These are phyloP conservation scores for Pomacea canaliculata DNA, from an alignment of 2,888 invertebrate genomes.

Conservation along the genomic window DNA sequence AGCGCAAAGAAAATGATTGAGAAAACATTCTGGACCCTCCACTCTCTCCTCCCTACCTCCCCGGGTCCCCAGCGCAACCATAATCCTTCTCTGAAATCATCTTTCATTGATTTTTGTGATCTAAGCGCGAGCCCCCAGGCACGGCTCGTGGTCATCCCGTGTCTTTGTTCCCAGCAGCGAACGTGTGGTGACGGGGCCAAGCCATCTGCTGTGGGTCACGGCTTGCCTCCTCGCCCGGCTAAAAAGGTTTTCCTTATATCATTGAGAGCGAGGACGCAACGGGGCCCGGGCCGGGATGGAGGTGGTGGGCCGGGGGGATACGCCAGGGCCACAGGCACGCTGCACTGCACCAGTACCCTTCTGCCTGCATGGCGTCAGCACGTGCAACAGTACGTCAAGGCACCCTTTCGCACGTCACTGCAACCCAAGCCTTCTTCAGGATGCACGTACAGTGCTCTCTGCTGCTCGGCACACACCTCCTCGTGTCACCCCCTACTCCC, in stretches of 20 bases:
- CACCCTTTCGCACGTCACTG: no score
- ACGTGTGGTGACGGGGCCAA: slow-evolving; percentile 11
- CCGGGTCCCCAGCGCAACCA: not conserved
- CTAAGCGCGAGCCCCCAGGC: slow-evolving; percentile 2
- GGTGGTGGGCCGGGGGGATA: no score
- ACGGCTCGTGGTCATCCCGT: not conserved
- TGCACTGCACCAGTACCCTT: not conserved
- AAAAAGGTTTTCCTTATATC: no score
- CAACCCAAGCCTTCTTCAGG: no score
- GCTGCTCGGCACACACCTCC: no score
- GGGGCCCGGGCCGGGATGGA: no score
- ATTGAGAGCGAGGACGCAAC: no score
- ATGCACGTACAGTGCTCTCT: no score
- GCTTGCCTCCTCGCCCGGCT: not conserved
- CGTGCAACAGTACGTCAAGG: no score
- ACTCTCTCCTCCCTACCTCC: not conserved
- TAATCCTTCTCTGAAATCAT: slow-evolving; percentile 5
- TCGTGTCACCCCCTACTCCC: no score
- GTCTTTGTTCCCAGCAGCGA: slow-evolving; percentile 8
- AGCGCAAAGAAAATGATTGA: slow-evolving; percentile 3
- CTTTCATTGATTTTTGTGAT: slow-evolving; percentile 19
- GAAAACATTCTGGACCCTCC: slow-evolving; percentile 1
- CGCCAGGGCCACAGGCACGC: not conserved
- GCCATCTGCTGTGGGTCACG: slow-evolving; percentile 16
- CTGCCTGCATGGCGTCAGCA: no score